phyloP scores from a whole-genome alignment of 2,797 vertebrate species.

The Zenarchopterus dispar region DNA sequence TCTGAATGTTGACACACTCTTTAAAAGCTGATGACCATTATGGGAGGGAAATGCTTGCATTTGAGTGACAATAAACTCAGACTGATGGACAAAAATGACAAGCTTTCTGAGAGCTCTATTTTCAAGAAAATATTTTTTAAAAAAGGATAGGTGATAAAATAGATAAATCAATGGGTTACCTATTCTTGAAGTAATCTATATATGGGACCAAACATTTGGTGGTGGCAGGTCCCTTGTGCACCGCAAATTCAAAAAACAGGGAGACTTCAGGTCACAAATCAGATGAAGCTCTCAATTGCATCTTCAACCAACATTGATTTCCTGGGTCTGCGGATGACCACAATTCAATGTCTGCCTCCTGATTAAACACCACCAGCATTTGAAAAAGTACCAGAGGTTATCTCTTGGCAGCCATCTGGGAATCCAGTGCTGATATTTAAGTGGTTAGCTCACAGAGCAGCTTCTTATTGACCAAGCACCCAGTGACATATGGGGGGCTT shows the following conservation, averaged over 20 bases:
- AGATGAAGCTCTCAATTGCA: slow-evolving; percentile 73
- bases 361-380: slow-evolving; percentile 73
- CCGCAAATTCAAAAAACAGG: slow-evolving; percentile 28
- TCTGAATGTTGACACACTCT: slow-evolving; percentile 13
- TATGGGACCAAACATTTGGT: slow-evolving; percentile 37
- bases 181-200: slow-evolving; percentile 47
- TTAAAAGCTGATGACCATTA: slow-evolving; percentile 59
- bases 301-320: slow-evolving; percentile 78
- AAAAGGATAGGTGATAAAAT: slow-evolving; percentile 11
- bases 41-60: slow-evolving; percentile 38
- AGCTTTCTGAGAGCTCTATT: slow-evolving; percentile 30
- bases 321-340: slow-evolving; percentile 53
- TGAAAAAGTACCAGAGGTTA: slow-evolving; percentile 62
- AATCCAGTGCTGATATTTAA: slow-evolving; percentile 49
- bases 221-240: slow-evolving; percentile 33
- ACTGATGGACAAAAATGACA: slow-evolving; percentile 49
- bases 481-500: slow-evolving; percentile 24
- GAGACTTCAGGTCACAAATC: slow-evolving; percentile 68
- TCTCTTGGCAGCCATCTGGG: slow-evolving; percentile 43
- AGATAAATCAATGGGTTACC: slow-evolving; percentile 50
- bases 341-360: slow-evolving; percentile 57
- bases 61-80: slow-evolving; percentile 38
- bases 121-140: neutral
- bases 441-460: slow-evolving; percentile 27
- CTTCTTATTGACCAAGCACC: slow-evolving; percentile 40